Base-by-base conservation (phyloP, 2,797 vertebrate species). In the Falco naumanni region DNA sequence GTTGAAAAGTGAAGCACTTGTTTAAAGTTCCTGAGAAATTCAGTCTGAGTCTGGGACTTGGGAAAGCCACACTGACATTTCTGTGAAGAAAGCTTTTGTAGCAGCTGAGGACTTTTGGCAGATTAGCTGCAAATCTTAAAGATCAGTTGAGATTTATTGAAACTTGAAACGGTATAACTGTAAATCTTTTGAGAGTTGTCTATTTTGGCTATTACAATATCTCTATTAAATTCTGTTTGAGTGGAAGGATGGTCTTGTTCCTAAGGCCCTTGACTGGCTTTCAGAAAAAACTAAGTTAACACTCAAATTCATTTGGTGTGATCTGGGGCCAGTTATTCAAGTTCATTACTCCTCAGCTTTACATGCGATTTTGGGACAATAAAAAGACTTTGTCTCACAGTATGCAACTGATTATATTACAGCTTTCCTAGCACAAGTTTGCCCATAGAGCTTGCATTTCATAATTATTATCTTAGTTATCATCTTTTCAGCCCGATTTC, bases 311-410 rank as follows among this genome's bases (percentile, higher is more conserved):
- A 48, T 79, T 92, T 84, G 43, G 45, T 85, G 48, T 82, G 53
- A 47, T 92, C 45, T 41, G 48, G 28, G 60, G 29, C 60, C 71
- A 80, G 20, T 77, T 91, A 89, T 77, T 93, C 26, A 74, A 92
- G 71, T 84, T 74, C 68, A 41, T 89, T 94, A 64, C 14, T 87
- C 31, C n/a, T 87, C 45, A 89, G 60, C 29, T 92, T 91, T 85
- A 71, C 1, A 1, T 53, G 51, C 37, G 37, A 92, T 61, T 87
- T 74, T 70, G n/a, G 22, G 65, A 50, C 53, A 93, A 54, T 74
- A 90, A 89, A 84, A 90, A 81, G 19, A 77, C 43, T 26, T 89
- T 89, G 43, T 76, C 47, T 91, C 47, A 79, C 70, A 92, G 72
- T 81, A 76, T 31, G 33, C 6, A 12, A 56, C 34, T 34, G 61